These are phyloP conservation scores for Lampris incognitus DNA, from an alignment of 2,113 vertebrate species.

Conservation along the genomic window DNA sequence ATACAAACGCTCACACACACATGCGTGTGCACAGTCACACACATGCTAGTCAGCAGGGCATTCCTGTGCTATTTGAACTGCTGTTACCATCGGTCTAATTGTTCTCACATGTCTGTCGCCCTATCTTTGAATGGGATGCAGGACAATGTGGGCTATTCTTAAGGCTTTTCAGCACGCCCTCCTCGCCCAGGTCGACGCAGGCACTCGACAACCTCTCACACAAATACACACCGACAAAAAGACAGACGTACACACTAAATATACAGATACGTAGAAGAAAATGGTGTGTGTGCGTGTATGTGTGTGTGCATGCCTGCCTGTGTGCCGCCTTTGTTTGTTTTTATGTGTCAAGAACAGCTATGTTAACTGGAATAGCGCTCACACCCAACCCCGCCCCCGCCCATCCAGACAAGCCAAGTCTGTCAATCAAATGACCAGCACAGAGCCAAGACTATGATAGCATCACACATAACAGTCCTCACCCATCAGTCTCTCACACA, in stretches of 20 bases:
- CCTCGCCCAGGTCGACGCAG: conserved; percentile 52
- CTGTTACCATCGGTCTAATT: conserved; percentile 82
- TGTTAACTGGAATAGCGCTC: conserved; percentile 52
- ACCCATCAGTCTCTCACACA: conserved; percentile 57
- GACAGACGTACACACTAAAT: conserved; percentile 49
- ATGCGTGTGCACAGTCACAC: conserved; percentile 45
- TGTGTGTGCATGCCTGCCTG: conserved; percentile 24
- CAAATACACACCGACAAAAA: conserved; percentile 54
- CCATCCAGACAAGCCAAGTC: conserved; percentile 58
- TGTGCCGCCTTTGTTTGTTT: conserved; percentile 39
- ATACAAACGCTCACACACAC: conserved; percentile 10
- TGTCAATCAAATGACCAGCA: conserved; percentile 68
- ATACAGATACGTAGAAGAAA: conserved; percentile 59
- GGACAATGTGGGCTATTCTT: conserved; percentile 82
- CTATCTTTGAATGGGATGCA: conserved; percentile 71
- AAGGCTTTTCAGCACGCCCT: conserved; percentile 55
- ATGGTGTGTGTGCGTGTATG: conserved; percentile 34
- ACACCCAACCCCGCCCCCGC: conserved; percentile 54
- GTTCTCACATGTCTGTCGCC: conserved; percentile 80
- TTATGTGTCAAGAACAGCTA: conserved; percentile 48
- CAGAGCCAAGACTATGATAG: conserved; percentile 69
- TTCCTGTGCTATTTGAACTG: conserved; percentile 76
- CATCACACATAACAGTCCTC: conserved; percentile 77
- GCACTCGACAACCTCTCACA: conserved; percentile 63
- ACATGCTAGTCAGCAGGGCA: conserved; percentile 72